phyloP scores from a whole-genome alignment of 2,888 invertebrate genomes.

The Sminthurinus aureus region DNA sequence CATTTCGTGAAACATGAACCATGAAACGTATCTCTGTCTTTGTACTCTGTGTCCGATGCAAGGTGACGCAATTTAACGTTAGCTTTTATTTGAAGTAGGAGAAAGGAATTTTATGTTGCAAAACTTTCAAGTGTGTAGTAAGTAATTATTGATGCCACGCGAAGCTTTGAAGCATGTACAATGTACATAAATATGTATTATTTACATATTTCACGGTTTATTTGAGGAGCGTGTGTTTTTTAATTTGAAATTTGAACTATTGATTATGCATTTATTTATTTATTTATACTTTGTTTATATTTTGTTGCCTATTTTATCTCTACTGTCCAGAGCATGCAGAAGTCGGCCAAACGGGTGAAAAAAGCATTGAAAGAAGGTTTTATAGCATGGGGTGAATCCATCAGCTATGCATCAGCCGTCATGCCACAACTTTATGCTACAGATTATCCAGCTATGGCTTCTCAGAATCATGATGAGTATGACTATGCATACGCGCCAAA shows the following conservation, averaged over 20 bases:
- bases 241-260: not conserved
- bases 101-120: too few species aligned
- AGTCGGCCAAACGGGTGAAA: constrained; percentile 18
- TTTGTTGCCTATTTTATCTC: not conserved
- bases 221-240: too few species aligned
- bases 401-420: constrained; percentile 11
- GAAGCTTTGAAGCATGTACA: too few species aligned
- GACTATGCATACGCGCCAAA: not conserved
- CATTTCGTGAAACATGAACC: too few species aligned
- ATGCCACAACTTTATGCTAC: constrained; percentile 16
- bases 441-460: constrained; percentile 26
- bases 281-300: not conserved
- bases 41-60: too few species aligned
- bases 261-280: not conserved
- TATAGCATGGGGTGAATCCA: constrained; percentile 24
- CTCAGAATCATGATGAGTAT: not conserved
- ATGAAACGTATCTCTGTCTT: too few species aligned
- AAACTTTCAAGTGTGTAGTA: too few species aligned
- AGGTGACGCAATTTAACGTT: too few species aligned
- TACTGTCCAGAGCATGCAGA: not conserved
- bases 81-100: too few species aligned
- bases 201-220: too few species aligned
- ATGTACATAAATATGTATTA: too few species aligned
- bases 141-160: too few species aligned
- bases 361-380: constrained; percentile 27